A percentile compares a stretch with the other conserved stretches of the same genome.
phyloP scores from a whole-genome alignment of 2,888 invertebrate genomes.

The Leucania comma region DNA sequence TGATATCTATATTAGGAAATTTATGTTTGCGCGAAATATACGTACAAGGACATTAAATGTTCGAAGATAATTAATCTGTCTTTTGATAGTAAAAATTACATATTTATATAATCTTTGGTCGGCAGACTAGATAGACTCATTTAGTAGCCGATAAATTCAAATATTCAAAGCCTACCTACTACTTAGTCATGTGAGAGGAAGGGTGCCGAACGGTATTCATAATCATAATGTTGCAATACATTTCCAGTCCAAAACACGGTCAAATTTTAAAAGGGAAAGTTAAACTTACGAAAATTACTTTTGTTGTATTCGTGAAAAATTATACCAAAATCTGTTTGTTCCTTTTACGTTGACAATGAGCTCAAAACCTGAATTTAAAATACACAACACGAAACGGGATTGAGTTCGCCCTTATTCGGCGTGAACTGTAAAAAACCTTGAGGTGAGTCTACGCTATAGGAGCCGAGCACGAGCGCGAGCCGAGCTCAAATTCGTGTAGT shows the following conservation, averaged over 20 bases:
- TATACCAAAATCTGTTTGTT: conserved; percentile 3
- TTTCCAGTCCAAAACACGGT: conserved; percentile 14
- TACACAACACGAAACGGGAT: conserved; percentile 7
- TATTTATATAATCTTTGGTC: conserved; percentile 17
- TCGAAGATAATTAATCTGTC: conserved; percentile 15
- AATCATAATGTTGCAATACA: conserved; percentile 33
- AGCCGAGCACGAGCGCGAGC: too few species aligned
- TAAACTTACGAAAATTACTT: neutral
- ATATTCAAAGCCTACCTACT: conserved; percentile 5
- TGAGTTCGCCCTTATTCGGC: conserved; percentile 15
- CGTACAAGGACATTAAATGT: conserved; percentile 25
- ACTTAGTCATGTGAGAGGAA: conserved; percentile 37
- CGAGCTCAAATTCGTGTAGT: too few species aligned
- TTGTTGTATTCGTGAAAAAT: conserved; percentile 4
- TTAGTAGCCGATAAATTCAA: conserved; percentile 7
- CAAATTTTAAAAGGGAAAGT: conserved; percentile 47
- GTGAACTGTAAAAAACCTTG: conserved; percentile 11
- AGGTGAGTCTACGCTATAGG: too few species aligned
- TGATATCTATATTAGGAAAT: conserved; percentile 21
- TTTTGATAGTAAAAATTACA: conserved; percentile 37
- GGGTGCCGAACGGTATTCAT: conserved; percentile 13
- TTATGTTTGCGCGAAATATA: conserved; percentile 21
- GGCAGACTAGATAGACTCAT: conserved; percentile 37
- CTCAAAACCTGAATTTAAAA: conserved; percentile 38
- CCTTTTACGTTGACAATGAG: conserved; percentile 36